Percentiles rank a stretch among this genome's conserved stretches.
Conservation (phyloP, 2,888 invertebrate genomes). For the Mythimna impura region DNA sequence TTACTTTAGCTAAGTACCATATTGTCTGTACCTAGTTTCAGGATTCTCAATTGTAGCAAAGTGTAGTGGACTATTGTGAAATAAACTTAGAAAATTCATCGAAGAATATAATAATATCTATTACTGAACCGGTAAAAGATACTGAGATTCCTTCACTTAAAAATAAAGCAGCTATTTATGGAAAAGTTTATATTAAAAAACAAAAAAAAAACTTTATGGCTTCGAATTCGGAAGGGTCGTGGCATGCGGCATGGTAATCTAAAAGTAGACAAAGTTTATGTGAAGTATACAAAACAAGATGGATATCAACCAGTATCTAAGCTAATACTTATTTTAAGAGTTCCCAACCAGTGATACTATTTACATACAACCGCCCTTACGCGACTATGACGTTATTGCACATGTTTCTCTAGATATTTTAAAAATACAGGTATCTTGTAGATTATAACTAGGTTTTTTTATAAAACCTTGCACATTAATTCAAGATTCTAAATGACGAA, state of each 20-base stretch:
- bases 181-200: slow-evolving; percentile 22
- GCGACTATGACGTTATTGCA: too few species aligned
- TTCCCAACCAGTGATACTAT: too few species aligned
- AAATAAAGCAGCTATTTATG: slow-evolving; percentile 29
- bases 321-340: neutral
- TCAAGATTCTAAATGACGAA: too few species aligned
- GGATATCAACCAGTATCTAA: slow-evolving; percentile 1
- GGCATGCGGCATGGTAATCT: slow-evolving; percentile 40
- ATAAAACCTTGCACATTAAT: too few species aligned
- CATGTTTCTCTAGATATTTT: too few species aligned
- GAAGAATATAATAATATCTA: neutral
- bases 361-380: too few species aligned
- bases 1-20: too few species aligned
- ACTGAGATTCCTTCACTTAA: slow-evolving; percentile 1
- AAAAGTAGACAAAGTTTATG: slow-evolving; percentile 35
- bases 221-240: slow-evolving; percentile 22
- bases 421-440: too few species aligned
- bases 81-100: neutral
- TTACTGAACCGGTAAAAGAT: neutral
- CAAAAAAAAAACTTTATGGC: slow-evolving; percentile 24
- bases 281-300: slow-evolving; percentile 13
- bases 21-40: neutral
- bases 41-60: neutral
- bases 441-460: too few species aligned
- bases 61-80: neutral